phyloP scores from a whole-genome alignment of 2,797 vertebrate genomes.

The Taenioides sp. region DNA sequence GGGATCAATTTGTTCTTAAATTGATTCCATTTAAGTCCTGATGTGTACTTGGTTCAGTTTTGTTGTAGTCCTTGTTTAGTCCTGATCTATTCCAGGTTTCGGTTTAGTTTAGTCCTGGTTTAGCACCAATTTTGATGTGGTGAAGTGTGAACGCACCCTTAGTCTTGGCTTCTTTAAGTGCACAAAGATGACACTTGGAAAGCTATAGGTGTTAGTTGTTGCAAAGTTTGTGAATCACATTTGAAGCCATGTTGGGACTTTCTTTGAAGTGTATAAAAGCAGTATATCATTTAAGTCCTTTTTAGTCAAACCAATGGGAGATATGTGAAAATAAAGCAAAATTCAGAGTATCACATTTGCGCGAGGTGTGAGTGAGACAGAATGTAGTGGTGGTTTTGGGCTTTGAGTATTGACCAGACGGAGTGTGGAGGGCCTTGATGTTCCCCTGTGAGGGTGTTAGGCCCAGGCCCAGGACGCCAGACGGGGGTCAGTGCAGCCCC shows the following conservation, averaged over 20 bases:
- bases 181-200: neutral
- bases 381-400: constrained; percentile 44
- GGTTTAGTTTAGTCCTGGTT: no score
- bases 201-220: neutral
- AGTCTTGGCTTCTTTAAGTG: neutral
- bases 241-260: constrained; percentile 2
- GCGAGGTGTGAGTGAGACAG: constrained; percentile 59
- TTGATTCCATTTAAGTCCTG: no score
- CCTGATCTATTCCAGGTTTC: no score
- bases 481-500: constrained; percentile 56
- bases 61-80: no score
- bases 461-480: constrained; percentile 52
- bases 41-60: no score
- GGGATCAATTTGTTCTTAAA: no score
- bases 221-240: neutral
- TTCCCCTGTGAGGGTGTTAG: constrained; percentile 55
- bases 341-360: constrained; percentile 56
- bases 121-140: no score
- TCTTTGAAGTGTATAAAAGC: neutral
- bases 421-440: constrained; percentile 66
- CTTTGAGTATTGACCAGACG: constrained; percentile 64
- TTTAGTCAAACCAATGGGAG: neutral
- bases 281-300: constrained; percentile 8
- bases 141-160: no score
- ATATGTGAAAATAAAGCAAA: constrained; percentile 17